Evolutionary conservation across 1,140 invertebrate species (phyloP), one percentile per base, ranked within the genome.

Genomic region (Dolichoris vasculosae): DNA sequence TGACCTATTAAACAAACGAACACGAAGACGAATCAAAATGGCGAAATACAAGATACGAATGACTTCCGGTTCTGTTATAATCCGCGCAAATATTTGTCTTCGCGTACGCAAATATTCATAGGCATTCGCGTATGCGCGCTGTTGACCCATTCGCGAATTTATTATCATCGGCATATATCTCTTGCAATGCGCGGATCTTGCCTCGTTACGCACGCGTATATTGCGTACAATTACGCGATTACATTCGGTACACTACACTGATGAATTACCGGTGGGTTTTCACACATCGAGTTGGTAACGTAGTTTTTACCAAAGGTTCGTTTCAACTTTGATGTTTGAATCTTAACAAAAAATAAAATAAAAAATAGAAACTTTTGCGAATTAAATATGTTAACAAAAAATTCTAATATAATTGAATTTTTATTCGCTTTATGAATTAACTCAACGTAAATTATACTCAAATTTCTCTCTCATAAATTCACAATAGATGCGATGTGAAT

Each of bases 151-250:
- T 69, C 67, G 8, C 8, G 3, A 17, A 11, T 38, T 69, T 38
- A 38, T 69, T 69, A 69, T 69, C 67, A 69, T 20, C 17, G 67
- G 35, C 67, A 69, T 23, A 69, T 69, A 69, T 69, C 35, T 67
- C 64, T 67, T 20, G 2, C 6, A 69, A 69, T 38, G 67, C 67
- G 32, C 35, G 35, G 23, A 59, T 59, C 67, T 69, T 38, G 35
- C 4, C n/a, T 69, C 67, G 38, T 71, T 71, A 71, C 38, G 38
- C 20, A 71, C 23, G 2, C 3, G 2, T 30, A 71, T 71, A 43
- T 73, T 73, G 38, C 8, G 11, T 43, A 38, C 30, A 73, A 73
- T 73, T n/a, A 73, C 7, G 9, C 6, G 20, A 32, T 23, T 32
- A n/a, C 17, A 1, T 43, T 43, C 9, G n/a, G 9, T n/a, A 73